Evolutionary conservation across 2,113 vertebrate genomes (phyloP).

Genomic region (Podarcis cretensis): DNA sequence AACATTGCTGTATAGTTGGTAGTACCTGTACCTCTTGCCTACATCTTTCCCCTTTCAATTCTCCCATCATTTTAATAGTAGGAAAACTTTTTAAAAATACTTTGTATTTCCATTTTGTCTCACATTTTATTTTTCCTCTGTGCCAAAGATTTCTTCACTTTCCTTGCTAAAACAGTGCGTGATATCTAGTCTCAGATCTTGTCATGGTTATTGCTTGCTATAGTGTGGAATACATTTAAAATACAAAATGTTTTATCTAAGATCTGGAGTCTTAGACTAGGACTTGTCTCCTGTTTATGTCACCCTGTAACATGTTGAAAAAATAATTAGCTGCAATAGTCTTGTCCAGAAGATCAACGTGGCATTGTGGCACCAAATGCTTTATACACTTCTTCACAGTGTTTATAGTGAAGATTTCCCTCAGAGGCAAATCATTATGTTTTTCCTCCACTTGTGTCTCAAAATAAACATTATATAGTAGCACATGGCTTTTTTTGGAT

Average conservation of each 20-base stretch:
- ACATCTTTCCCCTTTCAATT: too few relatives aligned
- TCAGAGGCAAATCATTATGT: not conserved
- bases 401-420: not conserved
- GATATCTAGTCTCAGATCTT: not conserved
- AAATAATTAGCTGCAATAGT: slow-evolving; percentile 4
- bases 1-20: too few relatives aligned
- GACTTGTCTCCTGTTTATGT: not conserved
- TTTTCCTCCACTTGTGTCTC: not conserved
- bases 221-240: not conserved
- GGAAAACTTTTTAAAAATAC: too few relatives aligned
- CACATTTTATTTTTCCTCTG: not conserved
- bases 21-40: too few relatives aligned
- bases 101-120: not conserved
- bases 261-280: not conserved
- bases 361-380: not conserved
- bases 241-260: not conserved
- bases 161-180: not conserved
- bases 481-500: not conserved
- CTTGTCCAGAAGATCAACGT: not conserved
- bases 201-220: not conserved
- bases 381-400: not conserved
- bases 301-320: not conserved
- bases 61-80: too few relatives aligned
- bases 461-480: not conserved
- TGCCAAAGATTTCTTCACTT: not conserved